These are phyloP conservation scores for Falco punctatus DNA, from an alignment of 2,113 vertebrate species.

Conservation along the genomic window DNA sequence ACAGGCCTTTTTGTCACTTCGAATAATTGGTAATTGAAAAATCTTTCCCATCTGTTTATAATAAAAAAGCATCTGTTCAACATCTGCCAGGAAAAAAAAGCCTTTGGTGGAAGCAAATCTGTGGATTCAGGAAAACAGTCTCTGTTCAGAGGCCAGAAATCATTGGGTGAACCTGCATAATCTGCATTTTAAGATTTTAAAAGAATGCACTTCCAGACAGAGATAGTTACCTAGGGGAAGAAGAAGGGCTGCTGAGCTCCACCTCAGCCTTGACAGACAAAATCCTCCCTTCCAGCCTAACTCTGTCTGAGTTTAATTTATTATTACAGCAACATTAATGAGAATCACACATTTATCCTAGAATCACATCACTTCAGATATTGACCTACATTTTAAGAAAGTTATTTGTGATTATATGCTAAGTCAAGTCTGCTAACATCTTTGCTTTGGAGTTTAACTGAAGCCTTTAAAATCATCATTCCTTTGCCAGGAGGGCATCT, in stretches of 20 bases:
- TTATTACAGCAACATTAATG: background rate
- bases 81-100: slow-evolving; percentile 59
- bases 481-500: background rate
- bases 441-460: background rate
- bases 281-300: background rate
- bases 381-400: background rate
- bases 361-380: background rate
- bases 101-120: background rate
- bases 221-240: background rate
- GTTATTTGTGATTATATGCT: background rate
- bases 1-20: slow-evolving; percentile 40
- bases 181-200: background rate
- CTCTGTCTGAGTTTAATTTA: background rate
- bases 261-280: background rate
- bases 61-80: slow-evolving; percentile 70
- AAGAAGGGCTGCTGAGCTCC: background rate
- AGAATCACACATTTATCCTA: background rate
- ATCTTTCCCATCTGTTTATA: slow-evolving; percentile 54
- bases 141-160: slow-evolving; percentile 19
- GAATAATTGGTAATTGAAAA: slow-evolving; percentile 62
- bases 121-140: background rate
- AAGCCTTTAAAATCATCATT: background rate
- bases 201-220: background rate
- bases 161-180: background rate
- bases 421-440: background rate